These are phyloP conservation scores for Trachelus tabidus DNA, from an alignment of 2,888 invertebrate genomes.

Conservation along the genomic window DNA sequence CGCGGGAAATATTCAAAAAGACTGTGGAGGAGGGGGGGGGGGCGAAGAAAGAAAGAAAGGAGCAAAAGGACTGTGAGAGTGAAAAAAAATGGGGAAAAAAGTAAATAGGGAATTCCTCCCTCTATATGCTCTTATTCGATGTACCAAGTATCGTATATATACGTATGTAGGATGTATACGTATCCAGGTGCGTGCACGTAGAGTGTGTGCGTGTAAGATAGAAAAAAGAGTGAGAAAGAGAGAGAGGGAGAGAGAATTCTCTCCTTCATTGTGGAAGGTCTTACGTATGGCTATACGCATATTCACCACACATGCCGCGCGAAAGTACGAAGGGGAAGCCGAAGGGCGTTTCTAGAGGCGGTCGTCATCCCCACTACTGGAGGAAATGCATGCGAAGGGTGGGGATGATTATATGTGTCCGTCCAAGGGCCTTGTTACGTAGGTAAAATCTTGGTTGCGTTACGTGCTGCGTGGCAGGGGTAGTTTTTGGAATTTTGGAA, in stretches of 20 bases:
- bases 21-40: neutral
- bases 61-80: neutral
- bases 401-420: slow-evolving; percentile 22
- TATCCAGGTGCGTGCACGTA: neutral
- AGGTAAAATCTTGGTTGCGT: neutral
- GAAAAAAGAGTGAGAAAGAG: neutral
- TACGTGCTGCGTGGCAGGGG: too few relatives aligned
- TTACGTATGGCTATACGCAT: neutral
- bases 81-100: neutral
- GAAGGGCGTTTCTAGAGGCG: slow-evolving; percentile 66
- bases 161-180: neutral
- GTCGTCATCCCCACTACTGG: slow-evolving; percentile 57
- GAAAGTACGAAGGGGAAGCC: slow-evolving; percentile 41
- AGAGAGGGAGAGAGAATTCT: neutral
- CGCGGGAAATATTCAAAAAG: too few relatives aligned
- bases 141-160: neutral
- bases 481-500: neutral
- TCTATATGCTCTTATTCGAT: neutral
- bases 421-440: slow-evolving; percentile 4
- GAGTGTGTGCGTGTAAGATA: neutral
- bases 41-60: neutral
- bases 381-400: slow-evolving; percentile 30
- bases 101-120: neutral
- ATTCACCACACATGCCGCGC: neutral
- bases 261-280: neutral